A percentile compares a stretch with the other conserved stretches of the same genome.
phyloP scores from a whole-genome alignment of 2,888 invertebrate genomes.

The Eretmocerus hayati region DNA sequence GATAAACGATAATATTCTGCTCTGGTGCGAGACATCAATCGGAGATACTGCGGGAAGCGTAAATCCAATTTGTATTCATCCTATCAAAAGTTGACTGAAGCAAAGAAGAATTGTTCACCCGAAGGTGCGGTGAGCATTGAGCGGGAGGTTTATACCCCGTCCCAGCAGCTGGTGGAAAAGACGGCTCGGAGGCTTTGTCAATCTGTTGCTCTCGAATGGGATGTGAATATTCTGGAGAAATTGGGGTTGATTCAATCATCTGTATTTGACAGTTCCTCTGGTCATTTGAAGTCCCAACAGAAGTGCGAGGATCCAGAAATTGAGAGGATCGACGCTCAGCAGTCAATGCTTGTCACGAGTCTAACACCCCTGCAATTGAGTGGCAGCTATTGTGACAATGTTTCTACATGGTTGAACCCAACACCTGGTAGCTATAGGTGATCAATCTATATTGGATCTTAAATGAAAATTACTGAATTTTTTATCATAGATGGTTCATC shows the following conservation, averaged over 20 bases:
- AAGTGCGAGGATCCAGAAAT: background rate
- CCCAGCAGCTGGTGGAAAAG: background rate
- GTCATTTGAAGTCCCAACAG: conserved; percentile 6
- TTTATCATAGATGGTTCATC: too few relatives aligned
- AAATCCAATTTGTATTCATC: too few relatives aligned
- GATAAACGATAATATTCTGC: too few relatives aligned
- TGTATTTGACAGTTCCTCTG: conserved; percentile 5
- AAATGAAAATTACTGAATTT: too few relatives aligned
- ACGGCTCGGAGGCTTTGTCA: background rate
- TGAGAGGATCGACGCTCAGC: background rate
- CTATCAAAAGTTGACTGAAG: background rate
- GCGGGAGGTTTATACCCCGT: background rate
- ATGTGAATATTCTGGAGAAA: background rate
- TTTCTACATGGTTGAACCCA: conserved; percentile 1
- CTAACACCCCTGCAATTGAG: background rate
- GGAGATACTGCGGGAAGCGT: too few relatives aligned
- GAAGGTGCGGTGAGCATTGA: background rate
- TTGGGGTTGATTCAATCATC: background rate
- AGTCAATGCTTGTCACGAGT: conserved; percentile 1
- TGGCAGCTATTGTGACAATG: background rate
- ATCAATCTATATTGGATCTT: too few relatives aligned
- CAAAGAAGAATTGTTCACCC: background rate
- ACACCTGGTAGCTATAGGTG: conserved; percentile 2
- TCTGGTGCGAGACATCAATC: too few relatives aligned
- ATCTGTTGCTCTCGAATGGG: background rate